A percentile compares a stretch with the other conserved stretches of the same genome.
Conservation (phyloP, 2,888 invertebrate species). For the Syrphus vitripennis region DNA sequence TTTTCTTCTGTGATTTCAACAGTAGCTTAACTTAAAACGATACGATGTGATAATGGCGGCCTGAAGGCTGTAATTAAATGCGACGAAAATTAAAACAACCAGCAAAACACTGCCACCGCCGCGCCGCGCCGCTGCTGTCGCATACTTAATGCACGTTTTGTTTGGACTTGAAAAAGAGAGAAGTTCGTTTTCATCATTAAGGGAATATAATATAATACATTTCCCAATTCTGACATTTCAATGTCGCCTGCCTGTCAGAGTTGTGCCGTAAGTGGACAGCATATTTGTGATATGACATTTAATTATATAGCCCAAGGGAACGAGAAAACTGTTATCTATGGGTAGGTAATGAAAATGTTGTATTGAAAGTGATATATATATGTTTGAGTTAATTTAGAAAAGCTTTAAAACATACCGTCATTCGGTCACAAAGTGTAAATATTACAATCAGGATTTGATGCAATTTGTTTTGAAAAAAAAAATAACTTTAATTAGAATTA, state of each 20-base stretch:
- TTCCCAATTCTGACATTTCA: conserved; percentile 7
- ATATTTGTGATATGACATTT: background rate
- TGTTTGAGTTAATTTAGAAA: too few relatives aligned
- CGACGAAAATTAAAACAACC: background rate
- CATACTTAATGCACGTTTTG: background rate
- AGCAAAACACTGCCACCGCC: too few relatives aligned
- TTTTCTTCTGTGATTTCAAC: background rate
- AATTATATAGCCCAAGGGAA: background rate
- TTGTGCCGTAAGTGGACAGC: background rate
- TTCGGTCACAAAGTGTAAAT: too few relatives aligned
- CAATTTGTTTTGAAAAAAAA: too few relatives aligned
- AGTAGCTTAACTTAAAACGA: conserved; percentile 3
- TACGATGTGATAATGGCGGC: background rate
- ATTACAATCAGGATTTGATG: too few relatives aligned
- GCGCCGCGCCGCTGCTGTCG: background rate
- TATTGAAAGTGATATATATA: conserved; percentile 5
- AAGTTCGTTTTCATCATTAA: conserved; percentile 8
- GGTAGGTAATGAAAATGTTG: background rate
- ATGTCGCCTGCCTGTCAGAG: background rate
- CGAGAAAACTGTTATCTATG: background rate
- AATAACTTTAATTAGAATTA: too few relatives aligned
- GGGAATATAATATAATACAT: conserved; percentile 7
- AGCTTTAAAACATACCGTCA: too few relatives aligned
- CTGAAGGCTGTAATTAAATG: background rate
- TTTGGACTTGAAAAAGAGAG: background rate